Evolutionary conservation across 2,888 invertebrate genomes (phyloP).

Genomic region (Amiota communis): DNA sequence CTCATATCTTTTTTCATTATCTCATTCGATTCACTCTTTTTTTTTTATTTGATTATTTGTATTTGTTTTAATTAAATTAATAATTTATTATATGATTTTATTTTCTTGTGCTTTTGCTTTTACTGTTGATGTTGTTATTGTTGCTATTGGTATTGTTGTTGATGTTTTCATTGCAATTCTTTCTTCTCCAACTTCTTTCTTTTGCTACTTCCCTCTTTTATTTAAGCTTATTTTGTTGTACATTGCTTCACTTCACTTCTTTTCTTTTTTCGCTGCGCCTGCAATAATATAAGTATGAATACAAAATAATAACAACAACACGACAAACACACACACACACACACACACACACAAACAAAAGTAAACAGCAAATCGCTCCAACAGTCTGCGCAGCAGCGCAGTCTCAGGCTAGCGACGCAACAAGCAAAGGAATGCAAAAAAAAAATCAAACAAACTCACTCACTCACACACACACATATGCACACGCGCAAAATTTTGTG

Average conservation of each 20-base stretch:
- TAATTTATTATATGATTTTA: neutral
- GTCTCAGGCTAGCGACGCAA: neutral
- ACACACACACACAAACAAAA: neutral
- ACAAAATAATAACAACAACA: too few relatives aligned
- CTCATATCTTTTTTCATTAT: neutral
- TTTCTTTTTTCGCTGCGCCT: neutral
- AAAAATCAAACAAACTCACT: neutral
- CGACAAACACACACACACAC: neutral
- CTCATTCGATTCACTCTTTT: neutral
- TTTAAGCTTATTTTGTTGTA: too few relatives aligned
- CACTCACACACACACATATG: neutral
- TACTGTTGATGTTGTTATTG: neutral
- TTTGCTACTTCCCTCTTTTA: too few relatives aligned
- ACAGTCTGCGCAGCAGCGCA: neutral
- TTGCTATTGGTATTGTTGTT: neutral
- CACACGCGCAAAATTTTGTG: neutral
- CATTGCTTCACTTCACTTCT: neutral
- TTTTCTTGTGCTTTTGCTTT: too few relatives aligned
- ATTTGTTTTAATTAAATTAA: constrained; percentile 9
- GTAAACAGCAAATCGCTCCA: neutral
- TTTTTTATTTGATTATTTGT: neutral
- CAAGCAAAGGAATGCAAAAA: neutral
- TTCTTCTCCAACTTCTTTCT: neutral
- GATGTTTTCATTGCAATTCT: constrained; percentile 6
- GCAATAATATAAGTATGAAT: neutral